Evolutionary conservation across 2,888 invertebrate species (phyloP), one percentile per base, ranked within the genome.

Genomic region (Maniola hyperantus): DNA sequence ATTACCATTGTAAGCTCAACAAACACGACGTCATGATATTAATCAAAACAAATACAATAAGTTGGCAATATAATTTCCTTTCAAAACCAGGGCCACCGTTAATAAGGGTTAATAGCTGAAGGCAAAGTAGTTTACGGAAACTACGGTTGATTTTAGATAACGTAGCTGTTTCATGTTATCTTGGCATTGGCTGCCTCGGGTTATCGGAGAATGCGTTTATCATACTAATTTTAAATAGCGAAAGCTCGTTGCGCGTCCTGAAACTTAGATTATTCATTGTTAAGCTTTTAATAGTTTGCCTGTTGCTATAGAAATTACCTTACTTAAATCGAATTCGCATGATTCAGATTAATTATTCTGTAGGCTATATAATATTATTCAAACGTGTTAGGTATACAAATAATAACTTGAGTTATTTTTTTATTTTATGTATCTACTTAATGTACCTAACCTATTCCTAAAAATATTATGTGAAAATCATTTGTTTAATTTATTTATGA

Each of bases 61-160:
- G 55, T 46, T 20, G 26, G 61, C 42, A 57, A 55, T 57, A 65
- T 65, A 65, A 46, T 62, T 54, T 61, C 62, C 69, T 61, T 68
- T 68, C 70, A 70, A 64, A 62, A 59, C 48, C 64, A 66, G 57
- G 62, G 58, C 50, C 64, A 64, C 34, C 64, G 61, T 64, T 53
- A 69, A 69, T 69, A 66, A 66, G 64, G 66, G 70, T 68, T 64
- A 70, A 66, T 67, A 65, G 70, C 67, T 68, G 57, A 65, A 39
- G 68, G 68, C 70, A 51, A 36, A 18, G 64, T 51, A 65, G 67
- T 59, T 58, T 65, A 66, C 60, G 66, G 55, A 59, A 64, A 51
- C 64, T 48, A 61, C 60, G 64, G 64, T 64, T 68, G 66, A 70
- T 66, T 68, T 68, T 44, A 70, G 68, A 70, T 70, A 68, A 64